Base-by-base conservation (phyloP, 2,113 vertebrate species). In the Hymenochirus boettgeri region DNA sequence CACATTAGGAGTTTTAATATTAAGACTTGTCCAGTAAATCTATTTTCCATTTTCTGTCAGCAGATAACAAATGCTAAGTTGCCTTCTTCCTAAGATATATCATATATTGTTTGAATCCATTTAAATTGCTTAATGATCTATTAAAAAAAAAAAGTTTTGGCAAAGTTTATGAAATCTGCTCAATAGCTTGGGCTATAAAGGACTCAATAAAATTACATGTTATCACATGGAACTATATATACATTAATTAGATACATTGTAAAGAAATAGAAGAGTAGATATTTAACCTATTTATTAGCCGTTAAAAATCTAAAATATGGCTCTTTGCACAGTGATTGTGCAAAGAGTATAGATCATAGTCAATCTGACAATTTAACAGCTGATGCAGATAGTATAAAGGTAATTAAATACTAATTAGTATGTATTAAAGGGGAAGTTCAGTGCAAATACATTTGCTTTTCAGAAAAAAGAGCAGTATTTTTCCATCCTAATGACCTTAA, bases 61-160 rank as follows among this genome's bases (percentile, higher is more conserved):
- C 74, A 74, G 71, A 76, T 77, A 83, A 77, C 76, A 85, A 84
- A 85, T 70, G 77, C 74, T 70, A 77, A 77, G 80, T 82, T 75
- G 80, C 82, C 82, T 81, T 64, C 67, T 82, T 81, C 76, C 70
- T 76, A 73, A 77, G 80, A 75, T 76, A 71, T 75, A 74, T 72
- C 77, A 71, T 75, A 74, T 72, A 31, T 74, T 74, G 58, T 53
- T 74, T 77, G 78, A 84, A 84, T 76, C 77, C 80, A 79, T 79
- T 83, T 79, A 76, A 74, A n/a, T n/a, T n/a, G n/a, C n/a, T n/a
- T n/a, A 84, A 85, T 82, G 83, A 82, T 82, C 74, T 79, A 83
- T 84, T 85, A 86, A 86, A 81, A 82, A 79, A 76, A 76, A 65
- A 79, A 70, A n/a, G 74, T 80, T 84, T 78, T 76, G 76, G 72